phyloP scores from a whole-genome alignment of 2,888 invertebrate genomes.

The Netelia fuscicornis region DNA sequence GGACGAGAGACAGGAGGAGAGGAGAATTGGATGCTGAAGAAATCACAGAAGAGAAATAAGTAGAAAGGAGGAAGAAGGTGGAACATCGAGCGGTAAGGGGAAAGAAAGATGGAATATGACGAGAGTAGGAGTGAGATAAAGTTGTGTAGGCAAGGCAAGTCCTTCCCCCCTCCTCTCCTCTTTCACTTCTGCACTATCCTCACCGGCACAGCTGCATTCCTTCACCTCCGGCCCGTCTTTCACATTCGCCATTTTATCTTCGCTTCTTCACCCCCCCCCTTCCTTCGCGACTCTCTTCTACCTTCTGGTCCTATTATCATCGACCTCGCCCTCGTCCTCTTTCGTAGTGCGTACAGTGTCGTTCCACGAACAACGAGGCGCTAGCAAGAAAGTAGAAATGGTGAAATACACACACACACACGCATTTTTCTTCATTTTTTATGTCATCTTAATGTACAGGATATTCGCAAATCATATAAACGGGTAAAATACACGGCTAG shows the following conservation, averaged over 20 bases:
- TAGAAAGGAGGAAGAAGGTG: conserved; percentile 26
- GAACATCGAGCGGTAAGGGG: background rate
- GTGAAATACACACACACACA: background rate
- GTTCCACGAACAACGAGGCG: conserved; percentile 37
- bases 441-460: too few relatives aligned
- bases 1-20: background rate
- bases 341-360: conserved; percentile 15
- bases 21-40: conserved; percentile 12
- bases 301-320: conserved; percentile 24
- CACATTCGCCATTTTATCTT: conserved; percentile 36
- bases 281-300: background rate
- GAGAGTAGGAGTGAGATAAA: conserved; percentile 46
- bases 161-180: background rate
- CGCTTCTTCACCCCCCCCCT: background rate
- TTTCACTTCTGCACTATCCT: conserved; percentile 1
- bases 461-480: background rate
- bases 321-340: background rate
- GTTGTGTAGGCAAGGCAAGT: conserved; percentile 36
- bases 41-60: conserved; percentile 25
- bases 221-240: conserved; percentile 58
- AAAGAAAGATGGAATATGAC: conserved; percentile 36
- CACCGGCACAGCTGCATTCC: conserved; percentile 50
- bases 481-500: background rate
- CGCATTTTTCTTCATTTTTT: too few relatives aligned
- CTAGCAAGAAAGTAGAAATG: conserved; percentile 39